Evolutionary conservation across 2,888 invertebrate genomes (phyloP).

Genomic region (Crocallis elinguaria): DNA sequence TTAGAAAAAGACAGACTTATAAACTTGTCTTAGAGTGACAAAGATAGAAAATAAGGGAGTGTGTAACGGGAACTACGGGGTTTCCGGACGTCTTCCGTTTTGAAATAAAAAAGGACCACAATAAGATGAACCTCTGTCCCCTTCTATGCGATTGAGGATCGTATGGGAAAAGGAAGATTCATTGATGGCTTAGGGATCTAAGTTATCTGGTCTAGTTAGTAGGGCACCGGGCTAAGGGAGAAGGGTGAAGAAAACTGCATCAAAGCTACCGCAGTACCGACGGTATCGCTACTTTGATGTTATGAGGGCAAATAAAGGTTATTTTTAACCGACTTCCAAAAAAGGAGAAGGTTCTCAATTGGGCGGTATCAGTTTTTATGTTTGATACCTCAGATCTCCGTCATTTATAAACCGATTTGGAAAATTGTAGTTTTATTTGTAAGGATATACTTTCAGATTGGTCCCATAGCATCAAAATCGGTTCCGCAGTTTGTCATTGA

Average conservation of each 20-base stretch:
- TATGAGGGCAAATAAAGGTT: not conserved
- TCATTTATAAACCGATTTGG: too few species aligned
- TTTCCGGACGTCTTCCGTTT: conserved; percentile 70
- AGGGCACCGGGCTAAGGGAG: conserved; percentile 66
- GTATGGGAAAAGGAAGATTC: conserved; percentile 39
- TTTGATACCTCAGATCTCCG: too few species aligned
- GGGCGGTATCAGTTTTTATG: too few species aligned
- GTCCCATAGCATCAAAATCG: too few species aligned
- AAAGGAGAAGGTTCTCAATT: not conserved
- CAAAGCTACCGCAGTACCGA: not conserved
- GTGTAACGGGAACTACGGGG: conserved; percentile 67
- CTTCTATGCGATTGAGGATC: conserved; percentile 36
- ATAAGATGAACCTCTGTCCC: conserved; percentile 58
- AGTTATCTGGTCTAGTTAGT: conserved; percentile 52
- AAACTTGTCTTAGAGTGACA: conserved; percentile 36
- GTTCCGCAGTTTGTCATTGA: too few species aligned
- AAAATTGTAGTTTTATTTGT: too few species aligned
- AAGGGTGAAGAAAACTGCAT: conserved; percentile 48
- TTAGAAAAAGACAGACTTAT: conserved; percentile 46
- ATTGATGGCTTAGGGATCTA: conserved; percentile 47
- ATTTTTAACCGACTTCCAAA: not conserved
- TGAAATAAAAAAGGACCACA: conserved; percentile 50
- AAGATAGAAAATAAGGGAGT: conserved; percentile 49
- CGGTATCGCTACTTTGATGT: not conserved
- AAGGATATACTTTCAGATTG: too few species aligned